Evolutionary conservation across 2,888 invertebrate species (phyloP), one percentile per base, ranked within the genome.

Genomic region (Drosophila anomelani): DNA sequence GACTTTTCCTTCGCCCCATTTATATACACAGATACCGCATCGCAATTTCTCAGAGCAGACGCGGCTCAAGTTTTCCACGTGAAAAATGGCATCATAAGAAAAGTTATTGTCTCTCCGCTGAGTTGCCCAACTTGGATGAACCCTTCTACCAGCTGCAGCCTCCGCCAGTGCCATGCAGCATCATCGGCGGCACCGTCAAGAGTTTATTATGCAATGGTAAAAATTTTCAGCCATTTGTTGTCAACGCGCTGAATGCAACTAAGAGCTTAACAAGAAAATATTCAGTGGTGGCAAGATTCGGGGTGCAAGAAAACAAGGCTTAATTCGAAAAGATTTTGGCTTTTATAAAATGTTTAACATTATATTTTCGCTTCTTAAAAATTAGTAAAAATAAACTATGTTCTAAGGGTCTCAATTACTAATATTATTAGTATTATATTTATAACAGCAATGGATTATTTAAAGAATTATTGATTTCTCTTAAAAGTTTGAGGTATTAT

Each of bases 141-240:
- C 56, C 26, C 49, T 47, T 53, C 36, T 41, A 17, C 23, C 53
- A 46, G 23, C 32, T 12, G 47, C 47, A n/a, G 47, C 29, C 26
- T 10, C 26, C 1, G n/a, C 47, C 54, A 15, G 44, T 17, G 43
- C 49, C 63, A 66, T 69, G 72, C 79, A 72, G 80, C 82, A 80
- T 74, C 83, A 85, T 78, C 81, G 77, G 71, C 68, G 62, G 32
- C 80, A 72, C 54, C 74, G 67, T 69, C 75, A 77, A 49, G 80
- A 78, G 88, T 88, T 85, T 85, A 85, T 85, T 85, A 85, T 85
- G 85, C 87, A 85, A 85, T 72, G 77, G 70, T 79, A 84, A 79
- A 88, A 85, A 86, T 84, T 88, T 86, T 86, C 77, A 79, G 76
- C 81, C 80, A 86, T 85, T 85, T 85, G 88, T 88, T 88, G 88